Evolutionary conservation across 2,888 invertebrate genomes (phyloP), one percentile per base, ranked within the genome.

Genomic region (Tryphoninae sp.): DNA sequence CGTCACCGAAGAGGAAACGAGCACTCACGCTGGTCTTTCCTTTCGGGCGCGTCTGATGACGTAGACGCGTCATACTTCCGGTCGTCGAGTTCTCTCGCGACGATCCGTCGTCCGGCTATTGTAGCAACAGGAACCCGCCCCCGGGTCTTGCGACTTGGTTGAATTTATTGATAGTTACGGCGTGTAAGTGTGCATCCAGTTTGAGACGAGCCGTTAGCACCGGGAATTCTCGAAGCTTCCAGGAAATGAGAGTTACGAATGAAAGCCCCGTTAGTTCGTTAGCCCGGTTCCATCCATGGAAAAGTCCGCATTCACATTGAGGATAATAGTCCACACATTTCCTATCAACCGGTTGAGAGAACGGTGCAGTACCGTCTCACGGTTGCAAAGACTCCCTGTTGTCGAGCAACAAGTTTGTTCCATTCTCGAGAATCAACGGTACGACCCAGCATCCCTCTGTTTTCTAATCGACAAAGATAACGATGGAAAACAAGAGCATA

Each of bases 21-120:
- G 72, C 75, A 82, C 79, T 79, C 76, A 79, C 69, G 76, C 68
- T 40, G 58, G 42, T 76, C 76, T 79, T 79, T 72, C 72, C 74
- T 82, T 82, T 76, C 72, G 78, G 75, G 64, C 59, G 55, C 51
- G 81, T 74, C 81, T 71, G 74, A 59, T 45, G 69, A 81, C 65
- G 65, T 55, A 71, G 62, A 55, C 45, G 45, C 73, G 73, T 73
- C 78, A 76, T 69, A 72, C 77, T 80, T 82, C 75, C 82, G 77
- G 33, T 59, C 69, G 26, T 16, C 59, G 71, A 76, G 55, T 55
- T 78, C 51, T 55, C 75, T 72, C 67, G 59, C 61, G 59, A 59
- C 78, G 16, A 42, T 45, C 22, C 61, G 69, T 62, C 71, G 23
- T 62, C 62, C 68, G 40, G 19, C 23, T 49, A 33, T 61, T 51